Conservation (phyloP, 2,113 vertebrate species). For the Syngnathus typhle region DNA sequence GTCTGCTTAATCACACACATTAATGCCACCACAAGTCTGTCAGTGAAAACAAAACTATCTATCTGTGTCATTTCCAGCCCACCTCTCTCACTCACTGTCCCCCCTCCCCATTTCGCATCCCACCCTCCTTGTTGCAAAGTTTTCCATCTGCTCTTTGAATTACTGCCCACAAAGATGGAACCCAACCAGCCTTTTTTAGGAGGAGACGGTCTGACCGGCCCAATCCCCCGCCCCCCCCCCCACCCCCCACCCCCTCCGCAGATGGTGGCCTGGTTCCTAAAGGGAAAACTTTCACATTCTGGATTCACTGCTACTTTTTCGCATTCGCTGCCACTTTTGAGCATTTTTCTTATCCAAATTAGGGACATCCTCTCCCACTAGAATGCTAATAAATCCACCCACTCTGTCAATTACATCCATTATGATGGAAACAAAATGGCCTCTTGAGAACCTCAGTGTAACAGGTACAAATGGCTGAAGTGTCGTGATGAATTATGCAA, state of each 20-base stretch:
- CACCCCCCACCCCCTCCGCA: constrained; percentile 19
- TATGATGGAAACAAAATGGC: constrained; percentile 29
- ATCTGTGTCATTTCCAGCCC: constrained; percentile 34
- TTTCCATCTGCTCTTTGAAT: constrained; percentile 57
- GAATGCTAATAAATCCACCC: constrained; percentile 20
- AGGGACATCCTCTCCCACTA: not conserved
- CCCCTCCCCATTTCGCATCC: constrained; percentile 8
- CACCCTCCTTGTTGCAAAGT: constrained; percentile 34
- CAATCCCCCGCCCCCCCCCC: constrained; percentile 17
- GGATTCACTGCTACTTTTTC: constrained; percentile 19
- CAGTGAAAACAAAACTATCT: constrained; percentile 40
- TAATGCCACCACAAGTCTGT: constrained; percentile 23
- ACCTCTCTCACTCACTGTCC: constrained; percentile 9
- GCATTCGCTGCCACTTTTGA: not conserved
- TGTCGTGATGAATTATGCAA: constrained; percentile 36
- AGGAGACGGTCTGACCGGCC: constrained; percentile 38
- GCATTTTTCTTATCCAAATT: not conserved
- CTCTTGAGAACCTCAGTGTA: constrained; percentile 24
- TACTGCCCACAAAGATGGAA: constrained; percentile 50
- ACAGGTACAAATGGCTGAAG: constrained; percentile 17
- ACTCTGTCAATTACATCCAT: constrained; percentile 16
- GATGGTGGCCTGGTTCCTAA: constrained; percentile 43
- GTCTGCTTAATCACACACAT: constrained; percentile 37
- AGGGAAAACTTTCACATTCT: constrained; percentile 41
- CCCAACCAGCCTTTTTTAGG: constrained; percentile 32